A percentile compares a stretch with the other conserved stretches of the same genome.
Conservation (phyloP, 2,797 vertebrate species). For the Manis pentadactyla region DNA sequence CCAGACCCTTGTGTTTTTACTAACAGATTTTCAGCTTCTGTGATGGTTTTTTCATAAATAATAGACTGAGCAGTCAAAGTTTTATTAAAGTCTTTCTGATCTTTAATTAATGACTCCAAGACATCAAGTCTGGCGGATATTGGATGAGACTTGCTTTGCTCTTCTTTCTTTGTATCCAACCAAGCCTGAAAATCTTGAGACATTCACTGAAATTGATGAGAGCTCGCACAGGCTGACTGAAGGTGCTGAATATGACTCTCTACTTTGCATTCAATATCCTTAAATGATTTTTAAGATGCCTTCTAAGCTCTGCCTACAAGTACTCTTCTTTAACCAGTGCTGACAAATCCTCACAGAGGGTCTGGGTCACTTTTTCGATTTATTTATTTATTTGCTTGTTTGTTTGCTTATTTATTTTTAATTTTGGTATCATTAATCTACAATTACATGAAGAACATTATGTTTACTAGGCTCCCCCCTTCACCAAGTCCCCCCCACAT, state of each 20-base stretch:
- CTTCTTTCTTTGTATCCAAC: conserved; percentile 92
- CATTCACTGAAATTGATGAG: conserved; percentile 97
- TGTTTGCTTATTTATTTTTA: no score
- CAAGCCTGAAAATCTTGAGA: conserved; percentile 96
- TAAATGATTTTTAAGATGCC: conserved; percentile 93
- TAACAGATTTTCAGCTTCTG: conserved; percentile 94
- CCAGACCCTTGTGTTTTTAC: conserved; percentile 94
- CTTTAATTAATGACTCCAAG: conserved; percentile 90
- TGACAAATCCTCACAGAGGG: conserved; percentile 92
- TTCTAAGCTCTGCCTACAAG: conserved; percentile 95
- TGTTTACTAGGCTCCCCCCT: no score
- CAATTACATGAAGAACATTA: no score
- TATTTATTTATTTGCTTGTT: no score
- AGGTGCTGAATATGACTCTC: conserved; percentile 94
- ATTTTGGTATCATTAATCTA: no score
- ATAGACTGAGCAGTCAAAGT: conserved; percentile 88
- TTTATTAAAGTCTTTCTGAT: conserved; percentile 90
- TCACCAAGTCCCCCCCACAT: no score
- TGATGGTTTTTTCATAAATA: conserved; percentile 90
- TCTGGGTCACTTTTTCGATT: conserved; percentile 73
- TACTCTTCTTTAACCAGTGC: conserved; percentile 95
- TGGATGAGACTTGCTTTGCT: conserved; percentile 87
- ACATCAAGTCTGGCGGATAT: conserved; percentile 91
- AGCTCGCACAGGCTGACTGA: conserved; percentile 94
- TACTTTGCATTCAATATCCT: conserved; percentile 96